These are phyloP conservation scores for Leucoraja erinaceus DNA, from an alignment of 2,113 vertebrate genomes.

Conservation along the genomic window DNA sequence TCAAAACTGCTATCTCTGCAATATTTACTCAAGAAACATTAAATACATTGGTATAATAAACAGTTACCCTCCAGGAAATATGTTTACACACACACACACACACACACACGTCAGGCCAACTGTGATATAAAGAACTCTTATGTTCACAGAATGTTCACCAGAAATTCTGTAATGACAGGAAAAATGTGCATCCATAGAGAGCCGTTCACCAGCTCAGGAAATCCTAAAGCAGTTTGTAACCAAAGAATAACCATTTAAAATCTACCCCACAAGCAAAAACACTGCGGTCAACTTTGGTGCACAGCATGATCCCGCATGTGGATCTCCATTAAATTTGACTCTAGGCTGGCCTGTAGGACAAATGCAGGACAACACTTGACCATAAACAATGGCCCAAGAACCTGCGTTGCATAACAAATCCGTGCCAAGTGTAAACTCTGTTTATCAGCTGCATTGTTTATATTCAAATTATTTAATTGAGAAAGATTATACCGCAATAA, in stretches of 20 bases:
- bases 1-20: background rate
- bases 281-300: background rate
- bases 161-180: background rate
- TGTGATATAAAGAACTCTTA: background rate
- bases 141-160: background rate
- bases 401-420: background rate
- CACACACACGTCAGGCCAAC: background rate
- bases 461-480: background rate
- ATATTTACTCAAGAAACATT: background rate
- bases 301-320: background rate
- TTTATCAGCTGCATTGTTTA: background rate
- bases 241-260: background rate
- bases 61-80: slow-evolving; percentile 10
- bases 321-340: background rate
- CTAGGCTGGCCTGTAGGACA: background rate
- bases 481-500: background rate
- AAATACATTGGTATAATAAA: background rate
- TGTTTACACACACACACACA: background rate
- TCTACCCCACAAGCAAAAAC: background rate
- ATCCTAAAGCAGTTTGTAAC: background rate
- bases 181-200: background rate
- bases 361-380: background rate
- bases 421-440: background rate
- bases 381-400: background rate
- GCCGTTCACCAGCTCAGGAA: background rate